phyloP scores from a whole-genome alignment of 2,797 vertebrate genomes.

The Xiphophorus birchmanni region DNA sequence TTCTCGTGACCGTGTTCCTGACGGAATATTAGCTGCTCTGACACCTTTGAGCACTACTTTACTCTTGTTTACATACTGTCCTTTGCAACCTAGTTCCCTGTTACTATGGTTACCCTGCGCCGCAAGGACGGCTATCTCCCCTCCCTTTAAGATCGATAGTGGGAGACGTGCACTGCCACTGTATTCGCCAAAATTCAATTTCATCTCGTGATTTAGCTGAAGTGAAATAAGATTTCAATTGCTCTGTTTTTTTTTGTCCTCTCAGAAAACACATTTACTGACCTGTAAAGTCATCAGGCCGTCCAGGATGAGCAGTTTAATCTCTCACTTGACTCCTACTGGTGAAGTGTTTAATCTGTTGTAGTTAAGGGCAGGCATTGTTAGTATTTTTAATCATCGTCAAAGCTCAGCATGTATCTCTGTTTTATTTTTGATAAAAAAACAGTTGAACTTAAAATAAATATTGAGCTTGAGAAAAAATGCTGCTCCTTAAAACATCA shows the following conservation, averaged over 20 bases:
- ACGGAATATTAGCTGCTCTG: conserved; percentile 23
- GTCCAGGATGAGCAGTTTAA: neutral
- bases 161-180: neutral
- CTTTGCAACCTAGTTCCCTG: conserved; percentile 65
- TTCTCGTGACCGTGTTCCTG: conserved; percentile 9
- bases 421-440: neutral
- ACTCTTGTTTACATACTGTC: conserved; percentile 57
- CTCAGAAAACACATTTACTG: conserved; percentile 1
- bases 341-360: neutral
- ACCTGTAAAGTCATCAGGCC: neutral
- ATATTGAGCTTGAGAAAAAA: neutral
- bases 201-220: conserved; percentile 21
- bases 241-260: neutral
- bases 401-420: neutral
- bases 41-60: conserved; percentile 18
- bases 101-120: conserved; percentile 66
- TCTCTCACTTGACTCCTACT: neutral
- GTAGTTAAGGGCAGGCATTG: neutral
- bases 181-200: conserved; percentile 18
- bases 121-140: conserved; percentile 26
- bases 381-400: neutral
- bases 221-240: conserved; percentile 22
- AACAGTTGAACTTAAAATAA: neutral
- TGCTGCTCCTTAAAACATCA: neutral
- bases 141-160: conserved; percentile 2